These are phyloP conservation scores for Zeuzera pyrina DNA, from an alignment of 2,888 invertebrate species.

Conservation along the genomic window DNA sequence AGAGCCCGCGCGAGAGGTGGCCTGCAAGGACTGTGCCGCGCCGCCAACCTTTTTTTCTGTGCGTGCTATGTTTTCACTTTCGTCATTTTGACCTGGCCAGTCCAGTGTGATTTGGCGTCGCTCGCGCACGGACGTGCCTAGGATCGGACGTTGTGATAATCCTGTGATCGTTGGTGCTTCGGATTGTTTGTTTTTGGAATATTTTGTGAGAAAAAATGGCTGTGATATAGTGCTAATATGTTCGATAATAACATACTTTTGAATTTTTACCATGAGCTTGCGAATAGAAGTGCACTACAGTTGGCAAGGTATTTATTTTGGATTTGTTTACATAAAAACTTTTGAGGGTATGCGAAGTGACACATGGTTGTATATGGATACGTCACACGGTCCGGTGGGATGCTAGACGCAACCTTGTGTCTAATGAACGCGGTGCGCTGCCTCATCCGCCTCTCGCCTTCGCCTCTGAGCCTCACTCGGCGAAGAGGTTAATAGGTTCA, in stretches of 20 bases:
- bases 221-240: conserved; percentile 71
- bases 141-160: conserved; percentile 60
- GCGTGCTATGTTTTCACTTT: conserved; percentile 73
- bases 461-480: conserved; percentile 59
- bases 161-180: conserved; percentile 64
- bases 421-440: conserved; percentile 64
- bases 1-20: conserved; percentile 67
- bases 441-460: conserved; percentile 69
- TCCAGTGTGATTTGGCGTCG: conserved; percentile 71
- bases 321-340: too few relatives aligned
- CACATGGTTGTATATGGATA: conserved; percentile 21
- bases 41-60: conserved; percentile 66
- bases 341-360: conserved; percentile 25
- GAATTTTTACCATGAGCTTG: conserved; percentile 71
- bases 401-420: conserved; percentile 61
- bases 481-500: conserved; percentile 73
- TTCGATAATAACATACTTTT: conserved; percentile 64
- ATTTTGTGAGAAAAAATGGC: too few relatives aligned
- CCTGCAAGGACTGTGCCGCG: conserved; percentile 68
- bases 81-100: conserved; percentile 73
- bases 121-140: conserved; percentile 70
- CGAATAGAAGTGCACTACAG: conserved; percentile 69
- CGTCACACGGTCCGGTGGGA: conserved; percentile 39
- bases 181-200: conserved; percentile 60
- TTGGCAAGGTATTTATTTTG: conserved; percentile 64